Evolutionary conservation across 2,797 vertebrate species (phyloP).

Genomic region (Setipinna tenuifilis): DNA sequence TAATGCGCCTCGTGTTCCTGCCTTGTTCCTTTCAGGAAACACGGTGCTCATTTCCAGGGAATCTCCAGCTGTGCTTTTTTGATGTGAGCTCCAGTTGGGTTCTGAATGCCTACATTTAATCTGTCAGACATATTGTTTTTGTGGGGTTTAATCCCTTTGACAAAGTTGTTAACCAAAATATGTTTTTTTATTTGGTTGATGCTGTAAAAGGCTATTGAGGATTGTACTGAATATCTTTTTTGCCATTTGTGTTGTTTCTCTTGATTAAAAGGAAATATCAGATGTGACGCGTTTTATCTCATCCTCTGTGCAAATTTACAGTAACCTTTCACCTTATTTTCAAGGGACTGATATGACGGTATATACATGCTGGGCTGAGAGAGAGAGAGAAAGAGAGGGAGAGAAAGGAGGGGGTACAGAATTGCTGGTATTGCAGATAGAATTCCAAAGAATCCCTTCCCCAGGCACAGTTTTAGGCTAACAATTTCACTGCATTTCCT

Average conservation of each 20-base stretch:
- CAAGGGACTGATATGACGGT: not conserved
- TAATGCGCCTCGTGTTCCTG: constrained; percentile 72
- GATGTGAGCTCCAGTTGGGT: constrained; percentile 54
- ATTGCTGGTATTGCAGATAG: too few relatives aligned
- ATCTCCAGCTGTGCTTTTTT: constrained; percentile 70
- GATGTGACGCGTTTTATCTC: constrained; percentile 36
- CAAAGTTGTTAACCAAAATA: constrained; percentile 65
- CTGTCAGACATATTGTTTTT: constrained; percentile 37
- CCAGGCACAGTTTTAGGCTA: too few relatives aligned
- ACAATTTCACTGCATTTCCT: too few relatives aligned
- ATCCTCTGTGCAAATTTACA: not conserved
- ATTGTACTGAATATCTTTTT: constrained; percentile 66
- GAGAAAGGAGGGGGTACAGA: not conserved
- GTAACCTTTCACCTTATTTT: not conserved
- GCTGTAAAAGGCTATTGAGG: constrained; percentile 68
- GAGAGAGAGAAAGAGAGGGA: not conserved
- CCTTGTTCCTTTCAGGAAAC: constrained; percentile 65
- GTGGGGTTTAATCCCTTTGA: constrained; percentile 70
- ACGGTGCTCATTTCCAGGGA: constrained; percentile 75
- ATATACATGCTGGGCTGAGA: not conserved
- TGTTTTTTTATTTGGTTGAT: constrained; percentile 52
- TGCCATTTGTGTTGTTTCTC: constrained; percentile 56
- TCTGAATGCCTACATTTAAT: constrained; percentile 55
- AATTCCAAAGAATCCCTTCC: too few relatives aligned
- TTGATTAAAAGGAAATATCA: constrained; percentile 42